A percentile compares a stretch with the other conserved stretches of the same genome.
phyloP scores from a whole-genome alignment of 1,140 invertebrate species.

The Drosophila busckii region DNA sequence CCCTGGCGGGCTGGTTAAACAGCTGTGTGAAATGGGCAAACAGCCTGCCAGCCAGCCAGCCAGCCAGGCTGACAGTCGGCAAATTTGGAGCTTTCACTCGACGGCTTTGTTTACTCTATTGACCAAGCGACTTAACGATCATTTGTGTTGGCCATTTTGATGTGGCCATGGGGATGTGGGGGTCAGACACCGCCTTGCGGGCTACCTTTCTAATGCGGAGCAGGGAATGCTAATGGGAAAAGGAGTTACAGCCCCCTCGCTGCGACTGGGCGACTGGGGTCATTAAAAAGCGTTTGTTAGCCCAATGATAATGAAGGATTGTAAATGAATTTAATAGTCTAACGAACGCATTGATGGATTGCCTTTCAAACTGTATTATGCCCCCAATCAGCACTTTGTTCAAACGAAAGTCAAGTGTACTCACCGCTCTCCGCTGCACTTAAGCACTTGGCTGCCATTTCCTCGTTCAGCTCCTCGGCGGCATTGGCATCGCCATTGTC shows the following conservation, averaged over 20 bases:
- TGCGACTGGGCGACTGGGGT: conserved; percentile 42
- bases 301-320: conserved; percentile 63
- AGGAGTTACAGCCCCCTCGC: conserved; percentile 37
- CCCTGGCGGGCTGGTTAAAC: conserved; percentile 63
- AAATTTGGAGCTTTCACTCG: too few species aligned
- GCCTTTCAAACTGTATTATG: conserved; percentile 25
- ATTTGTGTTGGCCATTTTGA: conserved; percentile 14
- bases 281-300: conserved; percentile 51
- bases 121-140: conserved; percentile 25
- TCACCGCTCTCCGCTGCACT: conserved; percentile 69
- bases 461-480: conserved; percentile 58
- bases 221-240: conserved; percentile 24
- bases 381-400: conserved; percentile 4
- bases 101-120: conserved; percentile 48
- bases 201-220: conserved; percentile 67
- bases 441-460: conserved; percentile 65
- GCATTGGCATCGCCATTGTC: conserved; percentile 50
- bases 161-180: conserved; percentile 41
- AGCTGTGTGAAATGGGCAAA: conserved; percentile 68
- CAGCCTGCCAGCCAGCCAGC: conserved; percentile 42
- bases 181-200: conserved; percentile 67
- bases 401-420: conserved; percentile 9
- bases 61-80: too few species aligned
- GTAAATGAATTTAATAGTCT: conserved; percentile 62
- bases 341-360: conserved; percentile 54